phyloP scores from a whole-genome alignment of 2,888 invertebrate species.

The Hipparchia sbordonii region DNA sequence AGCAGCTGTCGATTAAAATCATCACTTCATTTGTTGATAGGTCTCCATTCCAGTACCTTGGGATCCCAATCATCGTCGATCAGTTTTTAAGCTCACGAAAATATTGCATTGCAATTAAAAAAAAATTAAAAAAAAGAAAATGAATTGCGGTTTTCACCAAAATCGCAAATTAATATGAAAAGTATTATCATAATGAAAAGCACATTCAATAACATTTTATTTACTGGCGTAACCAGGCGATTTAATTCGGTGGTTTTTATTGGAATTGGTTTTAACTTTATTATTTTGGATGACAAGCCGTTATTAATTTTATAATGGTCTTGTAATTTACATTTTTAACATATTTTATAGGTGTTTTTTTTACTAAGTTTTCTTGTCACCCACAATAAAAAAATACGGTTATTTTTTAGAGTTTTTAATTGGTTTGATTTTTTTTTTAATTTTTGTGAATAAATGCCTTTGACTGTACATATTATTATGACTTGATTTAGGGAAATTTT shows the following conservation, averaged over 20 bases:
- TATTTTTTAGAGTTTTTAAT: no score
- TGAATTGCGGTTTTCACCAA: background rate
- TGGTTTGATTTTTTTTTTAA: no score
- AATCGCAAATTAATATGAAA: background rate
- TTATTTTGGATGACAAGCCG: background rate
- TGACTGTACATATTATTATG: no score
- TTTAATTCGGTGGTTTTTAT: conserved; percentile 3
- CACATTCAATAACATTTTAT: conserved; percentile 1
- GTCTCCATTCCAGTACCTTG: no score
- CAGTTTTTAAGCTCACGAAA: background rate
- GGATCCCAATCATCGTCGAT: no score
- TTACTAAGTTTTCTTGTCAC: background rate
- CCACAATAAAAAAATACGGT: no score
- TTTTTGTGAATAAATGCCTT: no score
- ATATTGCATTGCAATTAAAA: background rate
- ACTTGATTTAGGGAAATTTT: no score
- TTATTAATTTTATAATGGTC: background rate
- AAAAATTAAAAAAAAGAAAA: background rate
- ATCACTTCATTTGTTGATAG: no score
- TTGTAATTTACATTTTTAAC: background rate
- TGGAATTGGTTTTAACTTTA: conserved; percentile 8
- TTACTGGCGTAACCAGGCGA: conserved; percentile 6
- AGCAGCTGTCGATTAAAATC: no score
- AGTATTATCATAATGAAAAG: background rate
- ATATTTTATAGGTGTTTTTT: background rate